Percentiles rank a stretch among this genome's conserved stretches.
Evolutionary conservation across 2,888 invertebrate species (phyloP).

Genomic region (Spicauda simplicius): DNA sequence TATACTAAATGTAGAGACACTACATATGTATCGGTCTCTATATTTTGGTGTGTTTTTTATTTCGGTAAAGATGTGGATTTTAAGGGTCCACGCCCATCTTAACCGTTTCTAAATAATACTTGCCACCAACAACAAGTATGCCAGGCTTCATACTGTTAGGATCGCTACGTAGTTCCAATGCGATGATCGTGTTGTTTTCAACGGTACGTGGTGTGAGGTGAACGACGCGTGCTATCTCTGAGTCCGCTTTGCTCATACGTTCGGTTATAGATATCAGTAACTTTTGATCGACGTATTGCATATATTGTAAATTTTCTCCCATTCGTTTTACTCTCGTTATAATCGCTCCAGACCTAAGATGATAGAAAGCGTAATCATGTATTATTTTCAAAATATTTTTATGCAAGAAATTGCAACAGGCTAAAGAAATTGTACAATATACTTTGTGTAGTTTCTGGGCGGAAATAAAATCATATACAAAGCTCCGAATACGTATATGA

Average conservation of each 20-base stretch:
- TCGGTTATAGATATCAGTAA: constrained; percentile 48
- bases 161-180: constrained; percentile 73
- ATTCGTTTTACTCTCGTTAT: constrained; percentile 58
- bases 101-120: constrained; percentile 23
- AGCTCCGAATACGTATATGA: constrained; percentile 66
- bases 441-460: constrained; percentile 73
- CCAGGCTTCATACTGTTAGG: constrained; percentile 69
- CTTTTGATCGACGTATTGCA: constrained; percentile 56
- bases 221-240: constrained; percentile 59
- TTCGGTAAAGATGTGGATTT: no score
- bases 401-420: not conserved
- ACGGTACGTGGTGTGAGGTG: constrained; percentile 57
- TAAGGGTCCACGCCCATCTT: not conserved
- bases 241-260: constrained; percentile 54
- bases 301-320: constrained; percentile 48
- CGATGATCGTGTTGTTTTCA: constrained; percentile 64
- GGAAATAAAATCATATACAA: constrained; percentile 71
- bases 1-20: no score
- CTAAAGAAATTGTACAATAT: constrained; percentile 7
- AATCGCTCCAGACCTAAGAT: constrained; percentile 70
- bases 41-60: no score
- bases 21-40: no score
- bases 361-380: not conserved
- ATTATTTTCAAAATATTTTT: not conserved
- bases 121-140: constrained; percentile 73